These are phyloP conservation scores for Polyergus mexicanus DNA, from an alignment of 1,140 invertebrate genomes.

Conservation along the genomic window DNA sequence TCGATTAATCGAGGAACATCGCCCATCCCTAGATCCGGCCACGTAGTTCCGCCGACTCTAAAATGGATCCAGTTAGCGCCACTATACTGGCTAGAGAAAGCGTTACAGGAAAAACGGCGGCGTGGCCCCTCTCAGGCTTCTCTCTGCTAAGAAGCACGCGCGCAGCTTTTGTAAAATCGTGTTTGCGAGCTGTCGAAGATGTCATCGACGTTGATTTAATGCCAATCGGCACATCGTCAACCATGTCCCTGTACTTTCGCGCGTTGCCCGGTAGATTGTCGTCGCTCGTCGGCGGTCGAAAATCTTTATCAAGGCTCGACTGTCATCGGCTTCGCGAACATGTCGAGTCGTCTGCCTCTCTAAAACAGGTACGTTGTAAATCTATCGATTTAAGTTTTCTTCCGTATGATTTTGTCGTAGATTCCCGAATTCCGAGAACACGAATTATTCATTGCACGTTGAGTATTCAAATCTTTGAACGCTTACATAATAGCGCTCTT, in stretches of 20 bases:
- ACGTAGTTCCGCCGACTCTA: too few species aligned
- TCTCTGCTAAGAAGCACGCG: conserved; percentile 5
- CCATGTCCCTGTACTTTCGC: conserved; percentile 81
- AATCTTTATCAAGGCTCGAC: conserved; percentile 73
- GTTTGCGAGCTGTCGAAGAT: neutral
- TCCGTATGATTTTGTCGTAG: neutral
- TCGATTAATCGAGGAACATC: too few species aligned
- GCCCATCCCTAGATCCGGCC: too few species aligned
- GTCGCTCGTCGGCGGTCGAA: conserved; percentile 75
- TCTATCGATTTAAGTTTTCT: neutral
- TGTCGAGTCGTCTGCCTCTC: conserved; percentile 71
- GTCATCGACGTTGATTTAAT: neutral
- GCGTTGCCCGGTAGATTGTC: conserved; percentile 76
- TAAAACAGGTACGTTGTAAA: conserved; percentile 75
- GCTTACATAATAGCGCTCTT: conserved; percentile 30
- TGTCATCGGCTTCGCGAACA: conserved; percentile 74
- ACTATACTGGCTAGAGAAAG: too few species aligned
- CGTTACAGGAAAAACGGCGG: too few species aligned
- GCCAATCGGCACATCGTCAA: conserved; percentile 12
- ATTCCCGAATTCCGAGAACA: neutral
- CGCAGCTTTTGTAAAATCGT: neutral
- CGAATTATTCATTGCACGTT: neutral
- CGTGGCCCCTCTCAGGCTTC: too few species aligned
- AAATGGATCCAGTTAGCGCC: too few species aligned
- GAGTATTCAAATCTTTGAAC: conserved; percentile 17